These are phyloP conservation scores for Thalassoma bifasciatum DNA, from an alignment of 2,113 vertebrate species.

Conservation along the genomic window DNA sequence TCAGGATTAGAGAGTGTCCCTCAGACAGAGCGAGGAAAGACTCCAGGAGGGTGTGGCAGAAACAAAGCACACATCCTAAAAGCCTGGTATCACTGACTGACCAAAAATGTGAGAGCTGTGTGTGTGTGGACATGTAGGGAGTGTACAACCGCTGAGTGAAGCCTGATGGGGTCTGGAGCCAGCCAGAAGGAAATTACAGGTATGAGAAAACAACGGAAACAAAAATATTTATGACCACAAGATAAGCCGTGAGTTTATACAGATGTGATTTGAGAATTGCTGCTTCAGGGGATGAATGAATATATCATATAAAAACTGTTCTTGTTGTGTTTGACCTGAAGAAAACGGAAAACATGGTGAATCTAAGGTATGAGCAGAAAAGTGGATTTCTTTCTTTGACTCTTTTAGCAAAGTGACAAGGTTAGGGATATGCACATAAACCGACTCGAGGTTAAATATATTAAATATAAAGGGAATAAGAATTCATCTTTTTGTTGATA, in stretches of 20 bases:
- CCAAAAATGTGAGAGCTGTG: slow-evolving; percentile 3
- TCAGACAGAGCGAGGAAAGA: slow-evolving; percentile 21
- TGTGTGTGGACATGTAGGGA: slow-evolving; percentile 15
- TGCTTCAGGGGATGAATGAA: background rate
- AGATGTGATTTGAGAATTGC: background rate
- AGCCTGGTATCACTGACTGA: background rate
- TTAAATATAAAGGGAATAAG: too few relatives aligned
- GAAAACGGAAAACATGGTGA: background rate
- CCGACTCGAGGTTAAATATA: too few relatives aligned
- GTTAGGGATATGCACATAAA: too few relatives aligned
- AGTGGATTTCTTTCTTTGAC: background rate
- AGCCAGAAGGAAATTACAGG: slow-evolving; percentile 75
- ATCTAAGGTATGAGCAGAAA: background rate
- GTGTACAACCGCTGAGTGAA: slow-evolving; percentile 30
- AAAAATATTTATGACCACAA: background rate
- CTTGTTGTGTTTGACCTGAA: background rate
- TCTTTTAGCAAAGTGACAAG: background rate
- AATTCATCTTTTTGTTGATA: background rate
- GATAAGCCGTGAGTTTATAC: background rate
- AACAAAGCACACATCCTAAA: background rate
- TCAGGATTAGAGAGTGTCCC: slow-evolving; percentile 47
- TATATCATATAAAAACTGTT: background rate
- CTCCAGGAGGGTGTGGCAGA: too few relatives aligned
- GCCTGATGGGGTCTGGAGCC: slow-evolving; percentile 78
- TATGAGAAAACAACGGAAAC: slow-evolving; percentile 32